These are phyloP conservation scores for Atherix ibis DNA, from an alignment of 2,888 invertebrate species.

Conservation along the genomic window DNA sequence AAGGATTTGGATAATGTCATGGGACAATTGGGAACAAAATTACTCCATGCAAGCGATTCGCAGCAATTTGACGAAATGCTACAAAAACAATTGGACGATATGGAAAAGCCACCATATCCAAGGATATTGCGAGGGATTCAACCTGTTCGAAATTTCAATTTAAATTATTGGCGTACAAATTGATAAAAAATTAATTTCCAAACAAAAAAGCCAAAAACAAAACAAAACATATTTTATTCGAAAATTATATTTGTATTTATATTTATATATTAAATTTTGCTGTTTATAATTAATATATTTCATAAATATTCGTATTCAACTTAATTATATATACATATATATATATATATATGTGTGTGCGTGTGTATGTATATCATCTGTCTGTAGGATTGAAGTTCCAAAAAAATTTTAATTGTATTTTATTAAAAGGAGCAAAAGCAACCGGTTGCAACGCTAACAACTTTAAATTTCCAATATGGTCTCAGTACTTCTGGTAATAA, in stretches of 20 bases:
- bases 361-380: too few species aligned
- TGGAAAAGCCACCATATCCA: slow-evolving; percentile 6
- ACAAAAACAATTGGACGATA: not conserved
- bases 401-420: not conserved
- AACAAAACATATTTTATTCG: not conserved
- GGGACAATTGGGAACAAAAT: not conserved
- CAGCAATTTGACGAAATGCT: slow-evolving; percentile 5
- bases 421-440: slow-evolving; percentile 23
- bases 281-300: slow-evolving; percentile 2
- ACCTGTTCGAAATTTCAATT: slow-evolving; percentile 3
- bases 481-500: slow-evolving; percentile 19
- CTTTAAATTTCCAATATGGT: slow-evolving; percentile 25
- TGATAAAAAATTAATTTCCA: slow-evolving; percentile 1
- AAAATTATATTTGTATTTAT: slow-evolving; percentile 1
- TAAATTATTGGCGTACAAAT: not conserved
- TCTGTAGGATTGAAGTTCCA: slow-evolving; percentile 1
- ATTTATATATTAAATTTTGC: not conserved
- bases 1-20: not conserved
- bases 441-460: slow-evolving; percentile 28
- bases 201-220: not conserved
- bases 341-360: too few species aligned
- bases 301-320: too few species aligned
- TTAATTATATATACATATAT: too few species aligned
- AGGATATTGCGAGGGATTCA: slow-evolving; percentile 1
- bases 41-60: slow-evolving; percentile 1